Evolutionary conservation across 2,888 invertebrate species (phyloP), one percentile per base, ranked within the genome.

Genomic region (Ceramica pisi): DNA sequence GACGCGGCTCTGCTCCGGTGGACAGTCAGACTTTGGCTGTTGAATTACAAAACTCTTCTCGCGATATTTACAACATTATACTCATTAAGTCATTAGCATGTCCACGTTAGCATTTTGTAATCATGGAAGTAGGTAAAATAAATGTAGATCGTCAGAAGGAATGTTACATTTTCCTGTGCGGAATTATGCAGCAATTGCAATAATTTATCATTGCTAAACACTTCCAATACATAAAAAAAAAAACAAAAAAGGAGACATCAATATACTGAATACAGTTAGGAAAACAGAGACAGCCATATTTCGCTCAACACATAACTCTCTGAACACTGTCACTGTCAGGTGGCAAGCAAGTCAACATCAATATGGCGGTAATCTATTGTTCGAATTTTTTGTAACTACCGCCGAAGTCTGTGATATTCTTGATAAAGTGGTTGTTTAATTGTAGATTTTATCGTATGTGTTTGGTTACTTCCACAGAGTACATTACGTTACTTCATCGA

Each of bases 341-440:
- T 19, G 26, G 26, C 23, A 8, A 7, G 41, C 5, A 41, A 35
- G 56, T 35, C 56, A 50, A 23, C 48, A 38, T 56, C 75, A 66
- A 50, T 12, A 70, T 56, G 80, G 80, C 80, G 80, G 67, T 55
- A 77, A 67, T 26, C 7, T n/a, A 12, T 46, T 51, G 60, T 79
- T 77, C 44, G 73, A 78, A 79, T 79, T 67, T 73, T 67, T 67
- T 67, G 75, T 67, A 67, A 67, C 60, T 78, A 80, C 78, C 78
- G 64, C 48, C 75, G 23, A 61, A 57, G 38, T 48, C 19, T 66
- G 31, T 19, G 16, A 0, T 23, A 60, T 6, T 31, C 14, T 23
- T 55, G 21, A 61, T 23, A 51, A 57, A 66, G 8, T 8, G 16
- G n/a, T 44, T 46, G 64, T 38, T 71, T 55, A 69, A 31, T 31